Base-by-base conservation (phyloP, 2,888 invertebrate genomes). In the Cheilosia vulpina region DNA sequence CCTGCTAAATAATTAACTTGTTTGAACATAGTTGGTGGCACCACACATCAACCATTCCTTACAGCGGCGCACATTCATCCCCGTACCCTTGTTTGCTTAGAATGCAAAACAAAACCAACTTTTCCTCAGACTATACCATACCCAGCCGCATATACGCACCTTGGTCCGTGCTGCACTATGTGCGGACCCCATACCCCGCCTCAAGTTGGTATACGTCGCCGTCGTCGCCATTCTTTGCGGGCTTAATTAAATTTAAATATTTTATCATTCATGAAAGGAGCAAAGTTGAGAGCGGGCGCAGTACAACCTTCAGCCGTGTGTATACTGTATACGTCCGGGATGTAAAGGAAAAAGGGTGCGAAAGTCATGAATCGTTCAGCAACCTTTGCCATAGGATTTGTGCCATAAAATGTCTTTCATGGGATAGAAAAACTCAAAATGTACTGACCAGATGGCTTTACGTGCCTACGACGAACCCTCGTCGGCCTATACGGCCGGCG, bases 161-260 rank as follows among this genome's bases (percentile, higher is more conserved):
- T 52, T 65, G 58, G 75, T 72, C 76, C 50, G 17, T 71, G 38
- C 15, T 79, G 85, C 58, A 80, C 45, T 66, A 27, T 57, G 62
- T 76, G 38, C 55, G 52, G 38, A 53, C 58, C 13, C 58, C 63
- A 1, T 27, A 43, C 11, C 17, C 15, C n/a, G 27, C 53, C 38
- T 41, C 53, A n/a, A 21, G 34, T 27, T n/a, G 31, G 41, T 52
- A n/a, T 24, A 62, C 27, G 53, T 66, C 41, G 50, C 43, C 41
- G 50, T 69, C 65, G 73, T 79, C 85, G 71, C 81, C 80, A 81
- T 81, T 81, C 81, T 81, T 81, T 85, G 72, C 85, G 90, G 91
- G 90, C 91, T 91, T 92, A 92, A 91, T 91, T 92, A 91, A 91
- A 92, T 91, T 91, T 91, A 92, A 91, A 92, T 92, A 91, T 92